Evolutionary conservation across 2,797 vertebrate genomes (phyloP).

Genomic region (Garrulus glandarius): DNA sequence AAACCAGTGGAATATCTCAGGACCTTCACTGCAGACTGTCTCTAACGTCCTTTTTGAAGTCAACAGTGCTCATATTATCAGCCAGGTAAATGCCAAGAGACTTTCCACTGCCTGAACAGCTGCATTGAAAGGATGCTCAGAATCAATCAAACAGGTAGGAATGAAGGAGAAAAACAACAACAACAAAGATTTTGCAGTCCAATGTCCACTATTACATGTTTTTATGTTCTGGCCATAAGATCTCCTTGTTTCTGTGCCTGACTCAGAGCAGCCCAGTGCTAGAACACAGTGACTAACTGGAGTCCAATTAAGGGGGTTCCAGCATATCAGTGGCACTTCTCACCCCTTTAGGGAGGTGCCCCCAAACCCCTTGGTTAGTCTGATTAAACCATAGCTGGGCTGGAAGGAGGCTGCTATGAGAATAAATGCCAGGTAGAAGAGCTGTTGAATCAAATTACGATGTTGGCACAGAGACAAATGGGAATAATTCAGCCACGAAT

Average conservation of each 20-base stretch:
- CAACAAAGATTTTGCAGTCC: neutral
- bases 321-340: neutral
- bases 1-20: neutral
- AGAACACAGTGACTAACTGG: neutral
- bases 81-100: neutral
- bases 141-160: neutral
- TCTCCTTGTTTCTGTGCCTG: neutral
- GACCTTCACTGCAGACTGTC: neutral
- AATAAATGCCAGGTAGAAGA: conserved; percentile 38
- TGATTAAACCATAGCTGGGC: neutral
- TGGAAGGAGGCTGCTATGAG: neutral
- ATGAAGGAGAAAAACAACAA: neutral
- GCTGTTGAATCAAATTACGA: conserved; percentile 5
- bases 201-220: neutral
- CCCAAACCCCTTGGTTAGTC: neutral
- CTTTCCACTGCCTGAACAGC: neutral
- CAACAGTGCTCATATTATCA: neutral
- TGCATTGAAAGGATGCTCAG: neutral
- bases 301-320: neutral
- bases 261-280: neutral
- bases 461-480: neutral
- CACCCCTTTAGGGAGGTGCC: neutral
- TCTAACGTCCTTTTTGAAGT: neutral
- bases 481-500: neutral
- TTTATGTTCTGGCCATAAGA: neutral